Evolutionary conservation across 2,888 invertebrate genomes (phyloP).

Genomic region (Phalera bucephala): DNA sequence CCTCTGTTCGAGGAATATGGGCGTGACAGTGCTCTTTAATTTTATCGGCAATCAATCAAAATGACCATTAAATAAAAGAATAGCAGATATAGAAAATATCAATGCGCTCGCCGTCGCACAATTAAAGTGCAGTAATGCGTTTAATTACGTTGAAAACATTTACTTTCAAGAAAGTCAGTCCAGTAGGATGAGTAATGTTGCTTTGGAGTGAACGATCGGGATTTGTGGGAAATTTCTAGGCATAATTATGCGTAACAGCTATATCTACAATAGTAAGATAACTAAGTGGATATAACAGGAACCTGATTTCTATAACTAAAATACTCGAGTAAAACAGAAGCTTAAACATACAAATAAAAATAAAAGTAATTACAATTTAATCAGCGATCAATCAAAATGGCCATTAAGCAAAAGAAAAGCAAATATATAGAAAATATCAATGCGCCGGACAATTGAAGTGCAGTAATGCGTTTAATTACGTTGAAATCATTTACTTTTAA

Average conservation of each 20-base stretch:
- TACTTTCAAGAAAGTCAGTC: slow-evolving; percentile 47
- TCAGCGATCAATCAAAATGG: slow-evolving; percentile 15
- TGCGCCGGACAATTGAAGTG: slow-evolving; percentile 27
- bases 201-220: background rate
- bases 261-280: too few relatives aligned
- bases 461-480: slow-evolving; percentile 56
- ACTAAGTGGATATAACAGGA: too few relatives aligned
- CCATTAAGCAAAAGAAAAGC: slow-evolving; percentile 9
- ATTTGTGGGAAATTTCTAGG: background rate
- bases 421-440: slow-evolving; percentile 7
- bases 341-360: too few relatives aligned
- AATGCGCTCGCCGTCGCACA: slow-evolving; percentile 10
- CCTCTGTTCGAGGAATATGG: too few relatives aligned
- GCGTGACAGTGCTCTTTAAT: too few relatives aligned
- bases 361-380: too few relatives aligned
- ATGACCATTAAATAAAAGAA: slow-evolving; percentile 10
- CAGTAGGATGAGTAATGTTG: slow-evolving; percentile 34
- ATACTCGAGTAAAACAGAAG: too few relatives aligned
- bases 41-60: slow-evolving; percentile 16
- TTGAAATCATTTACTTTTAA: slow-evolving; percentile 42
- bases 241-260: too few relatives aligned
- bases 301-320: too few relatives aligned
- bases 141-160: slow-evolving; percentile 45
- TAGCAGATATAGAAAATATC: slow-evolving; percentile 6
- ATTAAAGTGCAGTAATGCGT: slow-evolving; percentile 50